Conservation (phyloP, 2,113 vertebrate genomes). For the Embiotoca jacksoni region DNA sequence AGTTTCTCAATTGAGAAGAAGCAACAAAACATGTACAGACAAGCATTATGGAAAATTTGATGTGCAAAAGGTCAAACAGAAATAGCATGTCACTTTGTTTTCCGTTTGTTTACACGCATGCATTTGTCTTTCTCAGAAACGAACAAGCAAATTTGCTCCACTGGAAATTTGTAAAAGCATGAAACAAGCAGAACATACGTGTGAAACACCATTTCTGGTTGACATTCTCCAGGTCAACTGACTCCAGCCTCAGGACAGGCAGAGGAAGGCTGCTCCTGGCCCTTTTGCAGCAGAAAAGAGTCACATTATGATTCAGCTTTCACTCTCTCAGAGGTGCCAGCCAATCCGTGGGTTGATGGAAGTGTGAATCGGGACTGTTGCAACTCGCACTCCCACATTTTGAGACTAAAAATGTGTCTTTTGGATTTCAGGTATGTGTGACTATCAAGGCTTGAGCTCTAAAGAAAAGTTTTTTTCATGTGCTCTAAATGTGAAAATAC, state of each 20-base stretch:
- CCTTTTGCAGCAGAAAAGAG: conserved; percentile 37
- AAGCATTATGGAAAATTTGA: conserved; percentile 24
- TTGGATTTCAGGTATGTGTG: conserved; percentile 66
- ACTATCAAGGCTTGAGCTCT: conserved; percentile 43
- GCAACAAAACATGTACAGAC: conserved; percentile 37
- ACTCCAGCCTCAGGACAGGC: conserved; percentile 45
- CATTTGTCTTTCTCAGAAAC: conserved; percentile 21
- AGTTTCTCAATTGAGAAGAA: conserved; percentile 15
- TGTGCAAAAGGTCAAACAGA: conserved; percentile 67
- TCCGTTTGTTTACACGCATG: conserved; percentile 47
- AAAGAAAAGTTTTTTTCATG: conserved; percentile 30
- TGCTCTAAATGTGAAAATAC: conserved; percentile 26
- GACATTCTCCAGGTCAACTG: conserved; percentile 53
- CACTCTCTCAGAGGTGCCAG: conserved; percentile 62
- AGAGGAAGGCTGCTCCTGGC: conserved; percentile 41
- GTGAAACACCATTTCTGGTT: conserved; percentile 24
- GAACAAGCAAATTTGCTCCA: conserved; percentile 21
- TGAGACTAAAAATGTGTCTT: conserved; percentile 63
- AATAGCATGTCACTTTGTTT: conserved; percentile 43
- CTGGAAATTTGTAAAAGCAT: conserved; percentile 14
- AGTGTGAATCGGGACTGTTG: conserved; percentile 64
- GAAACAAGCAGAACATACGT: conserved; percentile 21
- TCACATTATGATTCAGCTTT: conserved; percentile 71
- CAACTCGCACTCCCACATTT: conserved; percentile 64
- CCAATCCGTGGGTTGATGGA: conserved; percentile 67